Evolutionary conservation across 2,113 vertebrate species (phyloP).

Genomic region (Ictidomys tridecemlineatus): DNA sequence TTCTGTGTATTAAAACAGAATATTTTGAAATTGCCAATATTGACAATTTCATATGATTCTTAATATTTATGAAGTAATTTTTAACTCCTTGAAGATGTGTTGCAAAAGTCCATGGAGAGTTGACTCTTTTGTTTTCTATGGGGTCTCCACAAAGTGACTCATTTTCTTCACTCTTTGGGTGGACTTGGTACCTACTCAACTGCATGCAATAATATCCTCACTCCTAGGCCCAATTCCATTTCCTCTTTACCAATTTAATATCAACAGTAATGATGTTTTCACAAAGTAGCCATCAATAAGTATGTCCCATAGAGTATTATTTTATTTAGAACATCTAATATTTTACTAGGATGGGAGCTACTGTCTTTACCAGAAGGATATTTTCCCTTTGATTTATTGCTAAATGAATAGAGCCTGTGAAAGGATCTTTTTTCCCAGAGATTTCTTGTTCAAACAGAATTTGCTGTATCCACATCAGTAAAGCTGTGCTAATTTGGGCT

Average conservation of each 20-base stretch:
- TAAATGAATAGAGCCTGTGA: slow-evolving; percentile 63
- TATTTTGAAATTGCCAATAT: no score
- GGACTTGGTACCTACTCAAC: not conserved
- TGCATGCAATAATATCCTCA: not conserved
- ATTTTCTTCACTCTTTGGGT: not conserved
- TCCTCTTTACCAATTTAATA: not conserved
- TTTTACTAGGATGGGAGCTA: slow-evolving; percentile 50
- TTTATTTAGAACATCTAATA: slow-evolving; percentile 63
- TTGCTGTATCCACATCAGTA: slow-evolving; percentile 78
- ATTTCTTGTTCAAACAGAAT: slow-evolving; percentile 83
- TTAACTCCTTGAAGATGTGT: slow-evolving; percentile 7
- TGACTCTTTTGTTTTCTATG: not conserved
- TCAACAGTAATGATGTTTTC: not conserved
- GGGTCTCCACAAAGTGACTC: not conserved
- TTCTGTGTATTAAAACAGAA: slow-evolving; percentile 29
- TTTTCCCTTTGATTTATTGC: slow-evolving; percentile 70
- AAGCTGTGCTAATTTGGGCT: slow-evolving; percentile 70
- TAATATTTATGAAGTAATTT: slow-evolving; percentile 16
- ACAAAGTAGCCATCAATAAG: not conserved
- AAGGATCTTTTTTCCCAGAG: slow-evolving; percentile 40
- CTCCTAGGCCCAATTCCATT: not conserved
- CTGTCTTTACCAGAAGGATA: slow-evolving; percentile 44
- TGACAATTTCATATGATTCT: slow-evolving; percentile 4
- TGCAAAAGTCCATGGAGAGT: not conserved
- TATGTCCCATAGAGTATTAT: not conserved